A percentile compares a stretch with the other conserved stretches of the same genome.
phyloP scores from a whole-genome alignment of 2,113 vertebrate species.

The Electrona antarctica region DNA sequence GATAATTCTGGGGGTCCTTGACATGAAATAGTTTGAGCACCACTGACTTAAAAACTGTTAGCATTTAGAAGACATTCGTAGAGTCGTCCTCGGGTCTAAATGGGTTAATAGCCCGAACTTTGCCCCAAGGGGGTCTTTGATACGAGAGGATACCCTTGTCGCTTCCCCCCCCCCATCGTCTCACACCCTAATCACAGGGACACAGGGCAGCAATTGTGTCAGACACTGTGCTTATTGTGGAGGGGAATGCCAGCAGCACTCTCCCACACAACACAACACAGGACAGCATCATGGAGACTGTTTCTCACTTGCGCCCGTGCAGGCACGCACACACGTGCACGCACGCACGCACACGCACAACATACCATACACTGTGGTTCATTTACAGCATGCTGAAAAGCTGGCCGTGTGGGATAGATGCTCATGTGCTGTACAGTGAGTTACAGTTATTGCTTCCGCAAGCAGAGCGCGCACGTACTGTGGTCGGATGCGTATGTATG shows the following conservation, averaged over 20 bases:
- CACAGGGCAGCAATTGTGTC: slow-evolving; percentile 61
- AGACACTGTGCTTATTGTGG: slow-evolving; percentile 69
- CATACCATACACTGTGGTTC: neutral
- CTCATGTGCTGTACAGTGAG: no score
- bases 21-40: no score
- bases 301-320: slow-evolving; percentile 11
- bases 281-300: slow-evolving; percentile 39
- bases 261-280: slow-evolving; percentile 59
- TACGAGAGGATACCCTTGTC: slow-evolving; percentile 32
- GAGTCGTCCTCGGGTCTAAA: no score
- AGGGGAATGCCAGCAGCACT: slow-evolving; percentile 64
- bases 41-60: no score
- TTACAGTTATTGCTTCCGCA: no score
- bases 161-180: neutral
- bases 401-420: neutral
- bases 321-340: slow-evolving; percentile 15
- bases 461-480: no score
- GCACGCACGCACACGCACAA: slow-evolving; percentile 13
- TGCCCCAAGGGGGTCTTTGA: slow-evolving; percentile 36
- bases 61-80: no score
- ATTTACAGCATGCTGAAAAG: neutral
- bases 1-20: no score
- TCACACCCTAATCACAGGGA: slow-evolving; percentile 19
- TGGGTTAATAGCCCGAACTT: neutral
- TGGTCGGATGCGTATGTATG: no score